Percentiles rank a stretch among this genome's conserved stretches.
Evolutionary conservation across 1,140 invertebrate species (phyloP).

Genomic region (Halotydeus destructor): DNA sequence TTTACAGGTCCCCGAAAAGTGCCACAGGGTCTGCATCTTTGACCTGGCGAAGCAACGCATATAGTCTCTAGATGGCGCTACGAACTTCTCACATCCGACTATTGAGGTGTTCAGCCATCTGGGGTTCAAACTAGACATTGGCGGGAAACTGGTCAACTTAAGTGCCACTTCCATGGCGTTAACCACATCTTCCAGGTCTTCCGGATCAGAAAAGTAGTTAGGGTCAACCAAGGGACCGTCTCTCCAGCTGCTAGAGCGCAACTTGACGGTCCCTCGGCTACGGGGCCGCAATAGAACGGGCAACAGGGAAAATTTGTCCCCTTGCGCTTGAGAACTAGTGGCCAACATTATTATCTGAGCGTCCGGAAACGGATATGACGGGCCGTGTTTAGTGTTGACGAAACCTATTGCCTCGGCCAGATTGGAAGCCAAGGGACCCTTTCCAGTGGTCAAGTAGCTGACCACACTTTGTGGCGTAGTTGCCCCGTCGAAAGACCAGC

Average conservation of each 20-base stretch:
- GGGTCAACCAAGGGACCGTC: conserved; percentile 54
- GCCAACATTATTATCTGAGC: conserved; percentile 38
- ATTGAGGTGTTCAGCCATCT: conserved; percentile 40
- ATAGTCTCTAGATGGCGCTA: conserved; percentile 19
- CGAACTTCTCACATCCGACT: conserved; percentile 16
- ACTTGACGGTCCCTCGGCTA: conserved; percentile 40
- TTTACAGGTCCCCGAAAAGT: conserved; percentile 48
- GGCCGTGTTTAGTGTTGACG: conserved; percentile 39
- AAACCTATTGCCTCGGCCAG: conserved; percentile 6
- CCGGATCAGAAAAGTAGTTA: conserved; percentile 43
- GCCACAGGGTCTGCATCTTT: conserved; percentile 30
- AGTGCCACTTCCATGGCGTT: conserved; percentile 14
- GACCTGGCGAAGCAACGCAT: conserved; percentile 22
- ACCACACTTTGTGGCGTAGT: conserved; percentile 1
- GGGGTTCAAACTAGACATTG: conserved; percentile 54
- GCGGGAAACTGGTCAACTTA: no score
- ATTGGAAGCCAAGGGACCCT: conserved; percentile 46
- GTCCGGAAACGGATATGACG: conserved; percentile 53
- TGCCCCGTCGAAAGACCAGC: background rate
- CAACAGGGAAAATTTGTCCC: conserved; percentile 10
- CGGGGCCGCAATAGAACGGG: conserved; percentile 11
- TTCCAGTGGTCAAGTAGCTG: conserved; percentile 25
- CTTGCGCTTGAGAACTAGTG: no score
- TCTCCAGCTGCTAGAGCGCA: conserved; percentile 33
- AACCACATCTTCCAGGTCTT: conserved; percentile 31